Evolutionary conservation across 2,113 vertebrate species (phyloP), one percentile per base, ranked within the genome.

Genomic region (Xiphophorus maculatus): DNA sequence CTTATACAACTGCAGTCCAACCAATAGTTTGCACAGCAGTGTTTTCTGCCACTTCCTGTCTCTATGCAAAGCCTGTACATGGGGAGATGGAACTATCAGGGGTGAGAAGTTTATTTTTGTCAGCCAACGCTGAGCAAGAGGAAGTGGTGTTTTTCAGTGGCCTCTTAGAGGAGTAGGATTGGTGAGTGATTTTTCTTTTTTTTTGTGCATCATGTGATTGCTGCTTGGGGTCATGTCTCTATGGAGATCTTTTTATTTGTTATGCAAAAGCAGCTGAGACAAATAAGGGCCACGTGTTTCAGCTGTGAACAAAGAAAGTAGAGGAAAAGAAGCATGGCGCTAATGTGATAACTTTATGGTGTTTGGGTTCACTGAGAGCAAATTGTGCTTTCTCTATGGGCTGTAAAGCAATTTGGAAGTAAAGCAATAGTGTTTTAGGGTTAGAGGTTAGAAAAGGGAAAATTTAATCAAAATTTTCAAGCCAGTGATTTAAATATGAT

Each of bases 81-180:
- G 74, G 65, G 72, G 73, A 62, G 37, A 25, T 28, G 0, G 32
- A 74, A 74, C 33, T 40, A 76, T 75, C 35, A 76, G 80, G 66
- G 84, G 78, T 88, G 86, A 89, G 70, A 86, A 80, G 82, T 85
- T 91, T 76, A 80, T 71, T 63, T 71, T 65, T 82, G 65, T 82
- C 69, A 29, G 63, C 48, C 64, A 66, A 35, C 22, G 61, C 66
- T 66, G 28, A 54, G 44, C 28, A 51, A 79, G 74, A 88, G 87
- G 87, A 91, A 89, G 72, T 82, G 75, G 90, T 85, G 90, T 61
- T 54, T 69, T 70, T 63, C 30, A 14, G 30, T 2, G 32, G 27
- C 35, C 9, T 66, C 37, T 71, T 71, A 75, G 80, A 77, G 28
- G 58, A 67, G 81, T 75, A 54, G 71, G 69, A 66, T 73, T 83